Evolutionary conservation across 2,797 vertebrate genomes (phyloP).

Genomic region (Dendrocincla tyrannina): DNA sequence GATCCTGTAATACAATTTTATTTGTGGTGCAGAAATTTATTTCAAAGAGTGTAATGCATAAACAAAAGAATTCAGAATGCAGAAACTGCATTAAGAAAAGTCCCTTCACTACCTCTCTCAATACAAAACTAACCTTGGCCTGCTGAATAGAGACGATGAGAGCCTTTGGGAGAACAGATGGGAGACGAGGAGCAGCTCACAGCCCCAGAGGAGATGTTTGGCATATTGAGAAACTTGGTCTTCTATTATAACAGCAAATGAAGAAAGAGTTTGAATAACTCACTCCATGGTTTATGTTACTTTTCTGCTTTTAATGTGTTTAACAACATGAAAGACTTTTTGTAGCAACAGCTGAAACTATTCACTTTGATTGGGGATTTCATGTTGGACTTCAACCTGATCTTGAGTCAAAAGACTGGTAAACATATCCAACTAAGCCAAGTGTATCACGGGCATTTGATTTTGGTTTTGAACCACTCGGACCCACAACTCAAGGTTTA

Average conservation of each 20-base stretch:
- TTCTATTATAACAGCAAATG: not conserved
- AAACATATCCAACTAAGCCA: not conserved
- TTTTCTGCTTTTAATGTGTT: not conserved
- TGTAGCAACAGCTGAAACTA: constrained; percentile 8
- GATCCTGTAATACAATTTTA: not conserved
- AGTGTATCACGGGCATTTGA: not conserved
- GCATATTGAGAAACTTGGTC: not conserved
- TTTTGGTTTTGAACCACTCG: not conserved
- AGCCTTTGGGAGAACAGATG: not conserved
- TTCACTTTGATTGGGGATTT: not conserved
- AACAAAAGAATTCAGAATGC: not conserved
- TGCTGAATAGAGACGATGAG: not conserved
- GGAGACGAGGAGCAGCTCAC: not conserved
- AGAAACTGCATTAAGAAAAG: not conserved
- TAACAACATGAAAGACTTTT: not conserved
- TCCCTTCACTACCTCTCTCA: not conserved
- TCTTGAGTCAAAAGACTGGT: not conserved
- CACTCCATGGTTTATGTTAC: not conserved
- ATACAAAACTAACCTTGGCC: not conserved
- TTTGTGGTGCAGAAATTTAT: not conserved
- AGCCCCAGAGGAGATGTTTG: not conserved
- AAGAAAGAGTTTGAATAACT: not conserved
- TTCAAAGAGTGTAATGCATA: not conserved
- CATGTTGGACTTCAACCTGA: not conserved
- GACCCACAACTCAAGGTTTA: not conserved